Evolutionary conservation across 2,888 invertebrate genomes (phyloP).

Genomic region (Temnothorax ravouxi): DNA sequence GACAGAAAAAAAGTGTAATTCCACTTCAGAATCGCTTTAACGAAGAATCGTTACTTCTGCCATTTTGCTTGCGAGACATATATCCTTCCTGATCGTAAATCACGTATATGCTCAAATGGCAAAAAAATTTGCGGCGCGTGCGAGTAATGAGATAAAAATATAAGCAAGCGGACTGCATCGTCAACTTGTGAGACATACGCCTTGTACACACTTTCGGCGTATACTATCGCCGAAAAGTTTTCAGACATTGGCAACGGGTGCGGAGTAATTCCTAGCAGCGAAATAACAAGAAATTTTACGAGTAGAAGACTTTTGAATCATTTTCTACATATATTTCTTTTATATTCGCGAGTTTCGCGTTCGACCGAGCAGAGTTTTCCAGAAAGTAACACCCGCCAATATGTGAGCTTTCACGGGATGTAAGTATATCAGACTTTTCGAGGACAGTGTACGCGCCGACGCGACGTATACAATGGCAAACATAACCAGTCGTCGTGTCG

Average conservation of each 20-base stretch:
- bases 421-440: conserved; percentile 26
- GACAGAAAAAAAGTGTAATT: background rate
- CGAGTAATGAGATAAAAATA: background rate
- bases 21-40: background rate
- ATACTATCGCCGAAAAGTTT: conserved; percentile 6
- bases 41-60: conserved; percentile 2
- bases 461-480: conserved; percentile 50
- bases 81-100: conserved; percentile 1
- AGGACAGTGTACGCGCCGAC: conserved; percentile 37
- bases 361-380: background rate
- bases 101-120: background rate
- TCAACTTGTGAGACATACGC: background rate
- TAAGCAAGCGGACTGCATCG: background rate
- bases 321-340: background rate
- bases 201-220: background rate
- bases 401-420: background rate
- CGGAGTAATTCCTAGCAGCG: background rate
- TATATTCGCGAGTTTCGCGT: background rate
- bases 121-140: background rate
- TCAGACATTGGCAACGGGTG: background rate
- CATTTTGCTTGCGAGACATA: background rate
- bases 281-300: background rate
- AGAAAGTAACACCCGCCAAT: background rate
- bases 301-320: background rate
- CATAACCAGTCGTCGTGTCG: conserved; percentile 55